These are phyloP conservation scores for Xenops minutus DNA, from an alignment of 2,797 vertebrate species.

Conservation along the genomic window DNA sequence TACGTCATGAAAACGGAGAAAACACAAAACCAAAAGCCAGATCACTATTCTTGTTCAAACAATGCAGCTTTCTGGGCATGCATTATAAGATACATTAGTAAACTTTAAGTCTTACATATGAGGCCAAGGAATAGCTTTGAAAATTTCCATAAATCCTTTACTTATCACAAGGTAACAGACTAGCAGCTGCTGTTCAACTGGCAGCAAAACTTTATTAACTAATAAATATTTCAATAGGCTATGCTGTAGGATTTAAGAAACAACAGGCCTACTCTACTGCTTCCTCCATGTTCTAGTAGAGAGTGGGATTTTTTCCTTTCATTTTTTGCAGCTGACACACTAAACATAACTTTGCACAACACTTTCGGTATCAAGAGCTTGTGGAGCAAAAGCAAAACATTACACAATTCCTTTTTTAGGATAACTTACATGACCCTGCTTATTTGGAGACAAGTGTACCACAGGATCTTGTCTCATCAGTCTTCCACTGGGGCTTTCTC, in stretches of 20 bases:
- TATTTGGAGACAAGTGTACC: slow-evolving; percentile 88
- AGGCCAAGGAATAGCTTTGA: not conserved
- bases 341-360: not conserved
- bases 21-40: not conserved
- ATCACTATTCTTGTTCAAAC: not conserved
- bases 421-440: slow-evolving; percentile 85
- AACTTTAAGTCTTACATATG: not conserved
- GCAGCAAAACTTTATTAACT: not conserved
- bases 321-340: not conserved
- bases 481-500: slow-evolving; percentile 86
- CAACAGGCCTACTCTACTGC: not conserved
- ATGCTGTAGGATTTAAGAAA: not conserved
- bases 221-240: not conserved
- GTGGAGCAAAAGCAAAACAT: not conserved
- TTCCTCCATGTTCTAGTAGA: not conserved
- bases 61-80: not conserved
- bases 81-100: not conserved
- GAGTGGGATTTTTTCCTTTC: not conserved
- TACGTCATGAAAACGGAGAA: not conserved
- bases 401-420: not conserved
- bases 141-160: not conserved
- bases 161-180: not conserved
- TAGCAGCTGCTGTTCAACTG: not conserved
- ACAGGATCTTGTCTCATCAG: slow-evolving; percentile 88
- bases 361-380: not conserved